phyloP scores from a whole-genome alignment of 2,888 invertebrate genomes.

The Drosophila neonasuta region DNA sequence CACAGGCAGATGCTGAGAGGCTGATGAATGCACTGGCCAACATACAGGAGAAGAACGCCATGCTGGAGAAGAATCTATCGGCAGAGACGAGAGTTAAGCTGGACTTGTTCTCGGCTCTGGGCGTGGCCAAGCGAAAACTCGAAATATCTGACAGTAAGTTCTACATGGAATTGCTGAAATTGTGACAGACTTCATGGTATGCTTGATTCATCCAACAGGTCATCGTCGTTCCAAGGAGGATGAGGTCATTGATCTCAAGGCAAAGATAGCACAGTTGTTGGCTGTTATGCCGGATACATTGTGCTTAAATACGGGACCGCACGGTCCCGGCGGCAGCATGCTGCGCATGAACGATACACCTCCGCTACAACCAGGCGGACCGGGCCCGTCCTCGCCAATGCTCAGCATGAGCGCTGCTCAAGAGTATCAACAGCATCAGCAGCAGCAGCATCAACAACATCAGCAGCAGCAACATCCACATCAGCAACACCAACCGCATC shows the following conservation, averaged over 20 bases:
- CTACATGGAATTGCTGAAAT: background rate
- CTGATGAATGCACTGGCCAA: slow-evolving; percentile 90
- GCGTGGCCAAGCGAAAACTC: slow-evolving; percentile 95
- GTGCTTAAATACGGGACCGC: slow-evolving; percentile 84
- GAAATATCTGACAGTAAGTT: slow-evolving; percentile 92
- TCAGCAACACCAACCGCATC: slow-evolving; percentile 21
- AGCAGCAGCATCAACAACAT: slow-evolving; percentile 56
- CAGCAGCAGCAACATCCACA: slow-evolving; percentile 52
- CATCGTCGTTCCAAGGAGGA: slow-evolving; percentile 92
- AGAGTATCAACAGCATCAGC: slow-evolving; percentile 68
- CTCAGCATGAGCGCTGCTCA: slow-evolving; percentile 74
- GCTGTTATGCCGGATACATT: slow-evolving; percentile 92
- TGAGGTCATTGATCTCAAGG: slow-evolving; percentile 94
- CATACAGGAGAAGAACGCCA: slow-evolving; percentile 94
- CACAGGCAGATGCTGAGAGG: slow-evolving; percentile 86
- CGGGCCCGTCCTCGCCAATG: slow-evolving; percentile 82
- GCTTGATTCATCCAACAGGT: slow-evolving; percentile 83
- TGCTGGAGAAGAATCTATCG: slow-evolving; percentile 95
- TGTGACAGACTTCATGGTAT: background rate
- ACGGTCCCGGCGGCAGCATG: slow-evolving; percentile 84
- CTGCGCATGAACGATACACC: slow-evolving; percentile 84
- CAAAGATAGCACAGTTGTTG: slow-evolving; percentile 95
- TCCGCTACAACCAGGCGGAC: slow-evolving; percentile 76
- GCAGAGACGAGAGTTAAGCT: slow-evolving; percentile 98
- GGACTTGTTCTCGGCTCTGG: slow-evolving; percentile 98